Percentiles rank a stretch among this genome's conserved stretches.
phyloP scores from a whole-genome alignment of 2,113 vertebrate genomes.

The Lethenteron camtschaticum region DNA sequence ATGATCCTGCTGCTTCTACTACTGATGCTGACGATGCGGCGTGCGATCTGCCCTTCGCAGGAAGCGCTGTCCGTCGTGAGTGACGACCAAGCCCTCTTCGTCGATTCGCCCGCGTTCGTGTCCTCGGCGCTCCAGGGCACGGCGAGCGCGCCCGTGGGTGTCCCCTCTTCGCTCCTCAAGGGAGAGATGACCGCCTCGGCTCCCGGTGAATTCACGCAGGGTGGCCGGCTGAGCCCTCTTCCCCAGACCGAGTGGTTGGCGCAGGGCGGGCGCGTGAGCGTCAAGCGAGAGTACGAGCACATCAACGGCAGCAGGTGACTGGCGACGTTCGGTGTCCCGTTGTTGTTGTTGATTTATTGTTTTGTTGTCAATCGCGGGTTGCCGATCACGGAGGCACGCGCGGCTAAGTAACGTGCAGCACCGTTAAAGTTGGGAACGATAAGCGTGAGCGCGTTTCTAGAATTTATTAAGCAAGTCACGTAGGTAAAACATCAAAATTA shows the following conservation, averaged over 20 bases:
- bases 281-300: slow-evolving; percentile 95
- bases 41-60: slow-evolving; percentile 19
- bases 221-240: slow-evolving; percentile 85
- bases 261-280: slow-evolving; percentile 60
- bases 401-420: no score
- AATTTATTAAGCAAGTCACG: no score
- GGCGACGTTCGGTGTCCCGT: no score
- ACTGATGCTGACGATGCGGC: no score
- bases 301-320: slow-evolving; percentile 86
- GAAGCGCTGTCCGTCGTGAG: slow-evolving; percentile 99
- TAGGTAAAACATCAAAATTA: no score
- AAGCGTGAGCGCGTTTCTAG: no score
- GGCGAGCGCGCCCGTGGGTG: slow-evolving; percentile 66
- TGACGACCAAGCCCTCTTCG: slow-evolving; percentile 96
- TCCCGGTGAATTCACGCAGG: slow-evolving; percentile 77
- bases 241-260: slow-evolving; percentile 94
- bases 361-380: no score
- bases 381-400: no score
- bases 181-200: slow-evolving; percentile 96
- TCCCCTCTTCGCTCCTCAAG: slow-evolving; percentile 46
- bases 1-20: no score
- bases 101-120: slow-evolving; percentile 66
- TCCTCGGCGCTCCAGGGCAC: slow-evolving; percentile 79
- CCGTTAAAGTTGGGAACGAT: no score
- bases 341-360: no score